phyloP scores from a whole-genome alignment of 2,797 vertebrate species.

The Antrozous pallidus region DNA sequence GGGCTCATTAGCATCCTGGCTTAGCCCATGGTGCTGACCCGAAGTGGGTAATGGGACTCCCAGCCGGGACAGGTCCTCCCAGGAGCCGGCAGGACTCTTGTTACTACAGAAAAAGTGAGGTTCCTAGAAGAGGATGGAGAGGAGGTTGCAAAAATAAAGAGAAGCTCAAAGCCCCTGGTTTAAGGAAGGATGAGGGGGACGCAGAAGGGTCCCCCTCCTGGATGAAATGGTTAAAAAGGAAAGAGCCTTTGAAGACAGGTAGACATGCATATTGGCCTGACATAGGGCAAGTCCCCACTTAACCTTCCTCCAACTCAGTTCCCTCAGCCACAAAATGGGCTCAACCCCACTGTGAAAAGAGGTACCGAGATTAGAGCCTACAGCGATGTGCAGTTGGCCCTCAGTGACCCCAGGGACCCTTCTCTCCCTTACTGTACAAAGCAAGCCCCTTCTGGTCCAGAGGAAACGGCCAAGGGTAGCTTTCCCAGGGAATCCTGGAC shows the following conservation, averaged over 20 bases:
- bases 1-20: background rate
- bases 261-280: background rate
- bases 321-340: background rate
- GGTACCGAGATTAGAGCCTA: background rate
- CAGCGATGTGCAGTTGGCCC: rapidly evolving
- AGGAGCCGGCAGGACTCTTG: background rate
- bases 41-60: background rate
- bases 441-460: background rate
- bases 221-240: background rate
- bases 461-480: background rate
- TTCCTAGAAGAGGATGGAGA: background rate
- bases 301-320: background rate
- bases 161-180: background rate
- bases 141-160: background rate
- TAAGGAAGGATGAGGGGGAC: background rate
- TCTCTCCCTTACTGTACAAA: background rate
- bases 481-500: background rate
- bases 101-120: background rate
- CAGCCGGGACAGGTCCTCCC: background rate
- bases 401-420: background rate
- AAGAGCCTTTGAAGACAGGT: background rate
- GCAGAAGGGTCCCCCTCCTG: background rate
- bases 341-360: background rate
- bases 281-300: background rate
- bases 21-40: background rate